Evolutionary conservation across 2,888 invertebrate genomes (phyloP), one percentile per base, ranked within the genome.

Genomic region (Ferrisia virgata): DNA sequence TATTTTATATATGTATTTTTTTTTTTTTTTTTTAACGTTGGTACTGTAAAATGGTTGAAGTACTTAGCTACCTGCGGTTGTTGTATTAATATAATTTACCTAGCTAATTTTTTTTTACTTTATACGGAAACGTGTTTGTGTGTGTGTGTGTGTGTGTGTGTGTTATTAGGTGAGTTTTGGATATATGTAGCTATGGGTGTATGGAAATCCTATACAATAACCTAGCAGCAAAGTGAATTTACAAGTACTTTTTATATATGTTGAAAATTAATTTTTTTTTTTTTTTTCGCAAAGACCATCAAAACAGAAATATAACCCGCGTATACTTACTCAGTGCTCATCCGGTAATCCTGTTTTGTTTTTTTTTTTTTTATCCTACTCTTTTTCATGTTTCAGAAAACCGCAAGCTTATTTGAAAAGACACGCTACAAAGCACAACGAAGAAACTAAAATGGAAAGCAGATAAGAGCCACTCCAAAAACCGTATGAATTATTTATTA

Each of bases 401-500:
- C 72, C 43, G 83, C 43, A 81, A 83, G 28, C 76, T 47, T 76
- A 76, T 47, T 43, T 72, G 58, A 58, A 58, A 82, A 82, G 64
- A 58, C 36, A 58, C 83, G 76, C 72, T 31, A 31, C 39, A 43
- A 28, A 83, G 83, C 43, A 76, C 83, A 72, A 43, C 72, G 40
- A 72, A 82, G 76, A 72, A 83, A 72, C 72, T 31, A 72, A 72
- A 83, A 83, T 83, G 83, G 72, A 72, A 72, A 83, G 76, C 40
- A 83, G 83, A 83, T 83, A 83, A 76, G 72, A 83, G 43, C 28
- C 72, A 40, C 72, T 72, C 81, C 33, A 58, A 64, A 82, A 82
- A 82, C 81, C 81, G 81, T 82, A 83, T 83, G 83, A 83, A 83
- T 83, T 83, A 83, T 83, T 83, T 83, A 72, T 83, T 69, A 76